Conservation (phyloP, 30 jellyfish, hydroid and myxozoan genomes). For the Chrysaora quinquecirrha region DNA sequence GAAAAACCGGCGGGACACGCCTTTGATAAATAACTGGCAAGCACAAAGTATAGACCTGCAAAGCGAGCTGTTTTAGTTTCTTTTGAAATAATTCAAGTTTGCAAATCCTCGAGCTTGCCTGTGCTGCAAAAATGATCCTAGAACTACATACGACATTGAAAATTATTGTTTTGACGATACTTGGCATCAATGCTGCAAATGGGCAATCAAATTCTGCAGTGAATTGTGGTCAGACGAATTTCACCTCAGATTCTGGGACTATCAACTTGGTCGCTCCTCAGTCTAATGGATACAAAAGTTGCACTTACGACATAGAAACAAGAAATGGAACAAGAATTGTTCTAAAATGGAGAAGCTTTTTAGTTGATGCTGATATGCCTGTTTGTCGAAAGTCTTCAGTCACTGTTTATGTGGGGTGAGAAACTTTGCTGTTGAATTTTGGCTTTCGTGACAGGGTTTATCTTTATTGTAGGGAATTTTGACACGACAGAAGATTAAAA, state of each 20-base stretch:
- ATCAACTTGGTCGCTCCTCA: neutral
- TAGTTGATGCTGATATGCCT: conserved; percentile 57
- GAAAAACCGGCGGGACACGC: too few species aligned
- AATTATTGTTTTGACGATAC: neutral
- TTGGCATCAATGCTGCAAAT: neutral
- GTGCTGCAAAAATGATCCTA: too few species aligned
- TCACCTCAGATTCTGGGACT: conserved; percentile 27
- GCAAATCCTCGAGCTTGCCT: too few species aligned
- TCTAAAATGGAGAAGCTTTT: conserved; percentile 45
- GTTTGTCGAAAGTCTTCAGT: conserved; percentile 29
- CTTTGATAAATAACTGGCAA: too few species aligned
- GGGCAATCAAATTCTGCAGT: neutral
- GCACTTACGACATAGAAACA: conserved; percentile 44
- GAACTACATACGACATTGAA: too few species aligned
- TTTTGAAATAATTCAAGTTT: too few species aligned
- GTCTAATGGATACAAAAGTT: neutral
- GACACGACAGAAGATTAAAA: too few species aligned
- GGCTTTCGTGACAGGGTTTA: neutral
- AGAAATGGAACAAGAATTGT: conserved; percentile 31
- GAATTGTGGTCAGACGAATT: conserved; percentile 29
- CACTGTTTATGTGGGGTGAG: conserved; percentile 44
- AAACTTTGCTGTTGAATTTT: neutral
- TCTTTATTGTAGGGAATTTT: too few species aligned
- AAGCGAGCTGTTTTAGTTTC: too few species aligned
- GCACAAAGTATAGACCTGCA: too few species aligned